Base-by-base conservation (phyloP, 2,797 vertebrate genomes). In the Semotilus atromaculatus region DNA sequence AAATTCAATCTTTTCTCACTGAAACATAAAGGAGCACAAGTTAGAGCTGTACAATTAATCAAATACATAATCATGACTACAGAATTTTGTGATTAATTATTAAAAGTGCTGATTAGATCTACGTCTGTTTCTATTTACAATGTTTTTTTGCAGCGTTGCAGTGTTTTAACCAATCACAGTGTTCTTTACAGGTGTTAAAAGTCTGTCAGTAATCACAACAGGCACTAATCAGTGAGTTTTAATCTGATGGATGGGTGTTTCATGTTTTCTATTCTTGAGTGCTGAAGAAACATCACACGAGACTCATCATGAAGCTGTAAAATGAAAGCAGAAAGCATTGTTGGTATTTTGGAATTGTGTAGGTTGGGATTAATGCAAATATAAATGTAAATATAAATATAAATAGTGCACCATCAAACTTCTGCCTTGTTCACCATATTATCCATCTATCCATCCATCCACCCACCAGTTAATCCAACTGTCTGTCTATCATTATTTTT, bases 41-140 rank as follows among this genome's bases (percentile, higher is more conserved):
- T 55, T n/a, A 34, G 31, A 8, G 23, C 13, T 14, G 21, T n/a
- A 38, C 34, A 36, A 26, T 26, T 58, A 34, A 58, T 58, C 73
- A 76, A 58, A 14, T 16, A 16, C 73, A 53, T 55, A 75, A 58
- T 58, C 19, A n/a, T 18, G 51, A 16, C 34, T 75, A 36, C 31
- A n/a, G 73, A 45, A 31, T 75, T 31, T 51, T 58, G 45, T 7
- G 72, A 74, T 74, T 53, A 53, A 74, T 74, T 74, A 74, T 74
- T 53, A 74, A 45, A 72, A 13, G 45, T 34, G 31, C 34, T 58
- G 51, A 75, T 75, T 75, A 55, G 51, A 75, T 75, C 29, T 73
- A 73, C 71, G 10, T 3, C 43, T 72, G 40, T 45, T 45, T 72
- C 70, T 34, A 23, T 53, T 21, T 34, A 6, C 18, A 23, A 3